A percentile compares a stretch with the other conserved stretches of the same genome.
Evolutionary conservation across 2,113 vertebrate species (phyloP).

Genomic region (Dipodomys spectabilis): DNA sequence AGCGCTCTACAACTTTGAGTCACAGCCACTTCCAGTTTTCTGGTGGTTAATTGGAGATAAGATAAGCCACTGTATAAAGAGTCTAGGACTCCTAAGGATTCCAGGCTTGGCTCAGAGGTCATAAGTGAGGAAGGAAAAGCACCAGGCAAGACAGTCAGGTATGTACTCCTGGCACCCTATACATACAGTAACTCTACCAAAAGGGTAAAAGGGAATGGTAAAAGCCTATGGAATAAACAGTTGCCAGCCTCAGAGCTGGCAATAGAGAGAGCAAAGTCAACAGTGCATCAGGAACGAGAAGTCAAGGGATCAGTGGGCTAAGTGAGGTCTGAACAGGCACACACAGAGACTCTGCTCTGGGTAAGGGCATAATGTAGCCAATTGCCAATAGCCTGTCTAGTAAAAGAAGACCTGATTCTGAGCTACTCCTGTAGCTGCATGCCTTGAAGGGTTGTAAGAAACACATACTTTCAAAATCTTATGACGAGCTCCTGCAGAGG

Average conservation of each 20-base stretch:
- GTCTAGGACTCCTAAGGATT: no score
- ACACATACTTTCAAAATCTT: background rate
- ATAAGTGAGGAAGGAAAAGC: fast-evolving
- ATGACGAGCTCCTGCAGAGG: background rate
- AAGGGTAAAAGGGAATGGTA: background rate
- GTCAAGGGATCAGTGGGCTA: background rate
- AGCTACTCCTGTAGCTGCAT: background rate
- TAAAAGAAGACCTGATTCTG: background rate
- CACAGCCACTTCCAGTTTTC: no score
- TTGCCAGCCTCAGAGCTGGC: background rate
- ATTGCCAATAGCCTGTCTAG: background rate
- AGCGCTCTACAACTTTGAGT: no score
- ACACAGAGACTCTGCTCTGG: background rate
- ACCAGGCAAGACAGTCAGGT: background rate
- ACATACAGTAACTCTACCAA: background rate
- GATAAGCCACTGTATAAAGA: background rate
- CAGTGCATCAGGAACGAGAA: background rate
- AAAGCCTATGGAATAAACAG: background rate
- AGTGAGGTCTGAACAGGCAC: background rate
- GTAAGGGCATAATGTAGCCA: background rate
- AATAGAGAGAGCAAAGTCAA: background rate
- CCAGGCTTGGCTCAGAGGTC: background rate
- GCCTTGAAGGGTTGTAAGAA: fast-evolving
- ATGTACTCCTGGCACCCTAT: background rate
- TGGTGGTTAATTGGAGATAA: no score